Conservation (phyloP, 2,797 vertebrate species). For the Danio kyathit region DNA sequence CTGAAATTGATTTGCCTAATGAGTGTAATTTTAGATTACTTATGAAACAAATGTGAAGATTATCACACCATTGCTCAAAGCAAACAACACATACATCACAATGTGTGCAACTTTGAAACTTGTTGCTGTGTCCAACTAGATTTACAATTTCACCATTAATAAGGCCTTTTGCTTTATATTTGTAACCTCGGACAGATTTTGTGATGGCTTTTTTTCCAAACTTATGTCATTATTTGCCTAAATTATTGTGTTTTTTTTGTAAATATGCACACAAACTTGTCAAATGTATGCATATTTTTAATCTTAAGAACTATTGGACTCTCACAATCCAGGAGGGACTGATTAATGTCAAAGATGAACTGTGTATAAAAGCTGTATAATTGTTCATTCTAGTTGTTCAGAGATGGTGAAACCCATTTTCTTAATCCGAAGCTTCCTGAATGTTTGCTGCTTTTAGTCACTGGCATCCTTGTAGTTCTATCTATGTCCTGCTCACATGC, state of each 20-base stretch:
- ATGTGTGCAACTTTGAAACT: neutral
- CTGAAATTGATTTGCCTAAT: neutral
- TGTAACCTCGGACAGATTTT: no score
- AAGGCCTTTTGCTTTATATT: no score
- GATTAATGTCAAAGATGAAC: neutral
- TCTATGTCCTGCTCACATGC: neutral
- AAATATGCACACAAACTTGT: no score
- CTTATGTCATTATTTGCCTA: no score
- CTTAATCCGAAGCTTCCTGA: neutral
- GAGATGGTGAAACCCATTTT: slow-evolving; percentile 1
- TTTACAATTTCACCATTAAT: neutral
- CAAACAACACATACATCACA: neutral
- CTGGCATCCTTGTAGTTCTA: neutral
- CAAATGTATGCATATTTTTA: no score
- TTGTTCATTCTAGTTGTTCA: neutral
- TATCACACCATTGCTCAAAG: neutral
- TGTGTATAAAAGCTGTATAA: neutral
- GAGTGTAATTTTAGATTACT: neutral
- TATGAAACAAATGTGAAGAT: neutral
- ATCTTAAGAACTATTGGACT: no score
- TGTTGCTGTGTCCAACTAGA: neutral
- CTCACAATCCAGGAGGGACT: no score
- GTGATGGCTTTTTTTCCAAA: no score
- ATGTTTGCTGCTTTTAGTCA: neutral
- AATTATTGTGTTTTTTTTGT: no score